Percentiles rank a stretch among this genome's conserved stretches.
These are phyloP conservation scores for Coenonympha glycerion DNA, from an alignment of 2,888 invertebrate species.

Conservation along the genomic window DNA sequence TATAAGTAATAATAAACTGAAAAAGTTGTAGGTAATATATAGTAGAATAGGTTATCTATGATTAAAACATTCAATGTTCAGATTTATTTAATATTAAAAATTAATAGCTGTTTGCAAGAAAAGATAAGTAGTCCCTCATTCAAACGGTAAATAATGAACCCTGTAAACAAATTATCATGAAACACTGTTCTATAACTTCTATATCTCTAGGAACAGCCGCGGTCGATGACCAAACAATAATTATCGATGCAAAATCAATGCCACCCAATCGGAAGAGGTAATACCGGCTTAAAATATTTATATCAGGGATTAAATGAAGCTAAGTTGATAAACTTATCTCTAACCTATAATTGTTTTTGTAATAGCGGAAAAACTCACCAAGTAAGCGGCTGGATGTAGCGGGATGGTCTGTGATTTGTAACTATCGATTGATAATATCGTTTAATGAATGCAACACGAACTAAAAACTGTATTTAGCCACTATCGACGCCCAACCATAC, in stretches of 20 bases:
- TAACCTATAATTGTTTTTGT: slow-evolving; percentile 1
- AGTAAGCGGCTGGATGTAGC: not conserved
- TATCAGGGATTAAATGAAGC: not conserved
- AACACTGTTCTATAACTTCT: not conserved
- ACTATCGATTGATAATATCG: not conserved
- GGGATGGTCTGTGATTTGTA: not conserved
- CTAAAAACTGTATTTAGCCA: not conserved
- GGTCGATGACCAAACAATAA: slow-evolving; percentile 11
- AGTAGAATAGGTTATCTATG: too few relatives aligned
- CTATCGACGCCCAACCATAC: not conserved
- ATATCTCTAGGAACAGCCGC: not conserved
- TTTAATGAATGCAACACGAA: not conserved
- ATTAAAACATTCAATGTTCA: too few relatives aligned
- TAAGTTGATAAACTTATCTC: slow-evolving; percentile 3
- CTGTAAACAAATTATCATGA: too few relatives aligned
- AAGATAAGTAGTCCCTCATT: too few relatives aligned
- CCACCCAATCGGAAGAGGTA: slow-evolving; percentile 7
- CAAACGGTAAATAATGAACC: too few relatives aligned
- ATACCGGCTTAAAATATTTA: slow-evolving; percentile 9
- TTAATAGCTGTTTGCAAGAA: too few relatives aligned
- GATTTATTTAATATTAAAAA: too few relatives aligned
- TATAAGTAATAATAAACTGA: too few relatives aligned
- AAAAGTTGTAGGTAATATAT: too few relatives aligned
- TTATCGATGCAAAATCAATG: slow-evolving; percentile 13
- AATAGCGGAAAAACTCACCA: not conserved